phyloP scores from a whole-genome alignment of 2,113 vertebrate species.

The Megalops atlanticus region DNA sequence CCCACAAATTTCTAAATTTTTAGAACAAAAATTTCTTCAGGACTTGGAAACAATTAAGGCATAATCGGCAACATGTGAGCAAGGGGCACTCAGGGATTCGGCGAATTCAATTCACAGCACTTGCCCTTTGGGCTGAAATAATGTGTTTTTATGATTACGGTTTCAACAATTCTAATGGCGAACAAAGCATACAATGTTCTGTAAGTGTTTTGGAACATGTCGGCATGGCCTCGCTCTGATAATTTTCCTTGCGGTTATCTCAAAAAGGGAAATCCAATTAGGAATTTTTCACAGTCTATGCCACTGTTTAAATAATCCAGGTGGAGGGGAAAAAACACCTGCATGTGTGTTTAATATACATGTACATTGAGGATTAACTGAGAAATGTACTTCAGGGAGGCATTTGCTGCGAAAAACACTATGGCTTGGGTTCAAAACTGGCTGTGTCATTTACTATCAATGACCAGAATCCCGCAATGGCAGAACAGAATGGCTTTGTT shows the following conservation, averaged over 20 bases:
- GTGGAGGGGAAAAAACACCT: neutral
- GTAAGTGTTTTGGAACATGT: neutral
- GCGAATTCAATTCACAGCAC: neutral
- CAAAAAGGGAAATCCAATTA: neutral
- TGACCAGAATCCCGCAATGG: no score
- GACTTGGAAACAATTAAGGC: conserved; percentile 26
- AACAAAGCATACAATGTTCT: neutral
- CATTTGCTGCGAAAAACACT: no score
- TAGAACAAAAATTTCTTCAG: neutral
- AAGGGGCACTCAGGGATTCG: neutral
- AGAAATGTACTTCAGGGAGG: no score
- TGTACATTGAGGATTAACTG: no score
- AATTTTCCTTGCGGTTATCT: neutral
- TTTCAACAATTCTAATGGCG: neutral
- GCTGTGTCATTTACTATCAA: no score
- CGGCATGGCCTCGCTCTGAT: neutral
- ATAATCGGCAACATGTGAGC: conserved; percentile 3
- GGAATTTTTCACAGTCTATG: neutral
- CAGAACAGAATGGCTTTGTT: no score
- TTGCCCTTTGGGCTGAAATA: conserved; percentile 1
- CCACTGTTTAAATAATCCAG: neutral
- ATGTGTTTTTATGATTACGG: neutral
- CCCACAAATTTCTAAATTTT: neutral
- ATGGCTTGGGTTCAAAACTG: no score
- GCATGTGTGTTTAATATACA: no score